These are phyloP conservation scores for Zele albiditarsus DNA, from an alignment of 2,888 invertebrate genomes.

Conservation along the genomic window DNA sequence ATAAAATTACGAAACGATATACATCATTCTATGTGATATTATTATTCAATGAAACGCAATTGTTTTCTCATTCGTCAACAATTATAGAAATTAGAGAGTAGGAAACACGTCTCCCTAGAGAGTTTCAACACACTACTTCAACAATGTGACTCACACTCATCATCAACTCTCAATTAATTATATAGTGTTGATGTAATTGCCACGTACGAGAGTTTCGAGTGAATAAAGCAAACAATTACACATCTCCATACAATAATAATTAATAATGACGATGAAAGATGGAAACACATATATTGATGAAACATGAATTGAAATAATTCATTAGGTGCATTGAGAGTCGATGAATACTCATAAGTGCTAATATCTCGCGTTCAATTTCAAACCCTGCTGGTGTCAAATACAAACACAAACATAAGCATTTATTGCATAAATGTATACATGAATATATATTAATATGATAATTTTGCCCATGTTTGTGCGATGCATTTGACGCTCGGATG, in stretches of 20 bases:
- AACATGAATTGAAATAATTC: neutral
- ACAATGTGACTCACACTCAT: neutral
- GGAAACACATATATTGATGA: too few relatives aligned
- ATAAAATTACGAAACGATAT: neutral
- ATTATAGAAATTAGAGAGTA: constrained; percentile 21
- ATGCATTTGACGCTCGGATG: neutral
- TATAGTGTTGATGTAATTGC: neutral
- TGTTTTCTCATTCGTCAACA: constrained; percentile 7
- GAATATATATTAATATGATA: constrained; percentile 8
- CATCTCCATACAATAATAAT: neutral
- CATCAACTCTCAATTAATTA: neutral
- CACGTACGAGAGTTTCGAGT: neutral
- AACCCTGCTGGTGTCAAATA: neutral
- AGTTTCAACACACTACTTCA: neutral
- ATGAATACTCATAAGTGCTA: neutral
- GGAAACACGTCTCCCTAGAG: constrained; percentile 11
- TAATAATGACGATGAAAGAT: neutral
- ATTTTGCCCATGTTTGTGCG: neutral
- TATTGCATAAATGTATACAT: neutral
- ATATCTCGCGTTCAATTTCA: neutral
- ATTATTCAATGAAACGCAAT: neutral
- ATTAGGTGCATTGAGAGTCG: neutral
- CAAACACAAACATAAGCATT: neutral
- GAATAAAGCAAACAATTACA: neutral
- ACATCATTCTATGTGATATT: neutral